A percentile compares a stretch with the other conserved stretches of the same genome.
phyloP scores from a whole-genome alignment of 2,113 vertebrate species.

The Chionomys nivalis region DNA sequence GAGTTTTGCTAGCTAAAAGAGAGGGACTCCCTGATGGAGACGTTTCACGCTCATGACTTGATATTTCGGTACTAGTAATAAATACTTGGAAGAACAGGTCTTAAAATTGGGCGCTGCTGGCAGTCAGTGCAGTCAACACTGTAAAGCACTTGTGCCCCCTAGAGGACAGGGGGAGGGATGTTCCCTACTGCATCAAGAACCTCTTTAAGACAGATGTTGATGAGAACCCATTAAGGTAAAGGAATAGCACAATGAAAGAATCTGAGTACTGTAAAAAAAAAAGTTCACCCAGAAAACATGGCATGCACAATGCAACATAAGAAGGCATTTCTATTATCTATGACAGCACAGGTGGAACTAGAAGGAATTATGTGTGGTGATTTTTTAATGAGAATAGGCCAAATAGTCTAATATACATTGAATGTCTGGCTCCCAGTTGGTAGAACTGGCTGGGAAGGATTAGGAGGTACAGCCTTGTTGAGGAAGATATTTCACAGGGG shows the following conservation, averaged over 20 bases:
- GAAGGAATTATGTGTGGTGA: no score
- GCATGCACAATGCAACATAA: no score
- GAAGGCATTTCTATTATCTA: no score
- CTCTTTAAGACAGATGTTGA: background rate
- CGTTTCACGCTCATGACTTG: background rate
- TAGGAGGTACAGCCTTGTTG: no score
- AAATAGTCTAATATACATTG: no score
- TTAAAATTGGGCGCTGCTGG: background rate
- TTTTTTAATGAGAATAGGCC: no score
- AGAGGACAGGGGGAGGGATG: background rate
- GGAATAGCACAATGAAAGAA: background rate
- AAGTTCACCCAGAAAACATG: background rate
- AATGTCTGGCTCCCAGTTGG: no score
- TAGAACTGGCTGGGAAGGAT: no score
- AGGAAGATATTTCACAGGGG: no score
- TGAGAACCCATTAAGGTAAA: background rate
- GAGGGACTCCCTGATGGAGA: background rate
- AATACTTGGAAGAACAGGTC: background rate
- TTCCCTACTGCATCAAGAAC: background rate
- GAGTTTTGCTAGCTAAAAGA: conserved; percentile 24
- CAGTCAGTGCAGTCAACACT: background rate
- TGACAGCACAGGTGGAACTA: no score
- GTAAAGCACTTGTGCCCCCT: conserved; percentile 9
- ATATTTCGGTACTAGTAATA: background rate
- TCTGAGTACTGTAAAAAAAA: background rate